These are phyloP conservation scores for Chaenodraco wilsoni DNA, from an alignment of 2,797 vertebrate genomes.

Conservation along the genomic window DNA sequence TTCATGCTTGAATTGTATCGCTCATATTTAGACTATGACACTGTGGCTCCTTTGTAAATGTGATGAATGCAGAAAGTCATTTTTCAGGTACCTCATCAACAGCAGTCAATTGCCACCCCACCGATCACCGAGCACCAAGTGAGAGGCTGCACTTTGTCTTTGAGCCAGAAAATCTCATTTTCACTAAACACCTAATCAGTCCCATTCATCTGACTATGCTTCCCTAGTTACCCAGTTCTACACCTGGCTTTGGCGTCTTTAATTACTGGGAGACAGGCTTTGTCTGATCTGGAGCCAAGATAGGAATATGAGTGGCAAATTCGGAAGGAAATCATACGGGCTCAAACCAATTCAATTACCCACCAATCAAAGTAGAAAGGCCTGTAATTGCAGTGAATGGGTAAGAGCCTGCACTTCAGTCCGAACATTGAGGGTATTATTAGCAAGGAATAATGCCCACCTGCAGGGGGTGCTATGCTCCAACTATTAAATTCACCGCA, in stretches of 20 bases:
- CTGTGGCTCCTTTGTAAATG: conserved; percentile 64
- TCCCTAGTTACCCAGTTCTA: conserved; percentile 75
- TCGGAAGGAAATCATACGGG: conserved; percentile 83
- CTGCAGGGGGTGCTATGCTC: conserved; percentile 88
- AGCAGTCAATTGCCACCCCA: conserved; percentile 76
- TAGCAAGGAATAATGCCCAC: conserved; percentile 74
- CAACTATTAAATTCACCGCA: conserved; percentile 78
- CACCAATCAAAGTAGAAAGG: conserved; percentile 88
- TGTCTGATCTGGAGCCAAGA: conserved; percentile 84
- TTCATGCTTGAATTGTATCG: conserved; percentile 46
- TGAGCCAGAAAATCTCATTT: conserved; percentile 83
- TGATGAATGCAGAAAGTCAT: conserved; percentile 74
- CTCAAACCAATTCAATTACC: conserved; percentile 88
- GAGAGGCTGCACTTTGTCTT: conserved; percentile 82
- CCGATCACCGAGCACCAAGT: conserved; percentile 64
- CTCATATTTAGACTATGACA: conserved; percentile 52
- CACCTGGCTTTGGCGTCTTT: conserved; percentile 85
- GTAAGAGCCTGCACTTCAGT: conserved; percentile 65
- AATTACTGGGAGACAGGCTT: conserved; percentile 82
- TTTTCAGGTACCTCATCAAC: conserved; percentile 78
- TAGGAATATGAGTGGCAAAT: conserved; percentile 84
- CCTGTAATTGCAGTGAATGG: conserved; percentile 86
- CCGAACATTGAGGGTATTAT: conserved; percentile 61
- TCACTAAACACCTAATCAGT: conserved; percentile 87
- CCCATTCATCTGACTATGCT: conserved; percentile 83